Evolutionary conservation across 2,113 vertebrate species (phyloP), one percentile per base, ranked within the genome.

Genomic region (Podarcis muralis): DNA sequence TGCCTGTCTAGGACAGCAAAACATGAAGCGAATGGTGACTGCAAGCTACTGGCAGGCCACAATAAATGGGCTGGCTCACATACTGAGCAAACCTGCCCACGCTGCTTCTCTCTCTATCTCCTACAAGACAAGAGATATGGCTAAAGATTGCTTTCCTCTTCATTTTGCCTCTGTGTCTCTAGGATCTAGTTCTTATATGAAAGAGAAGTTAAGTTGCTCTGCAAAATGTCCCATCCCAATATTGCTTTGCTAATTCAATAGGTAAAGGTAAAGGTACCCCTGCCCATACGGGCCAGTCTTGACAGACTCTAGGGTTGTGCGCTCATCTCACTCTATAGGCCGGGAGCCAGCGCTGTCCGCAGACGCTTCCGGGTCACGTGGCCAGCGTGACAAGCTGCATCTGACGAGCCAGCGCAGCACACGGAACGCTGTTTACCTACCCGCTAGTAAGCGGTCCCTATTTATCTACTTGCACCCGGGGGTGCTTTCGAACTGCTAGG

Each of bases 121-220:
- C 6, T 20, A 71, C 37, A 9, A 87, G 12, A 85, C 27, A 23
- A 23, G 12, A n/a, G 0, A 0, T 32, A 83, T 0, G 2, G 7
- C 23, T 32, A 1, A 0, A 0, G 79, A 89, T 23, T 13, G n/a
- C 22, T 65, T 85, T 6, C 80, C 1, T 3, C n/a, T 76, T 66
- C 2, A 4, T 5, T 43, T 37, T 75, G 25, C 18, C 79, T 65
- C 43, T 40, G 93, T 91, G 30, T 88, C 23, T 25, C 87, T 43
- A 87, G 88, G 20, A 86, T 72, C n/a, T 76, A 59, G 72, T 86
- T 88, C 88, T 79, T 88, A 40, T 84, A 90, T 7, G 0, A 91
- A 87, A 6, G 12, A 89, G 83, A 32, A 81, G 57, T 62, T 11
- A 62, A 40, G 25, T 68, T 87, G 48, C 76, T 85, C 35, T 6